Base-by-base conservation (phyloP, 2,888 invertebrate genomes). In the Microctonus aethiopoides region DNA sequence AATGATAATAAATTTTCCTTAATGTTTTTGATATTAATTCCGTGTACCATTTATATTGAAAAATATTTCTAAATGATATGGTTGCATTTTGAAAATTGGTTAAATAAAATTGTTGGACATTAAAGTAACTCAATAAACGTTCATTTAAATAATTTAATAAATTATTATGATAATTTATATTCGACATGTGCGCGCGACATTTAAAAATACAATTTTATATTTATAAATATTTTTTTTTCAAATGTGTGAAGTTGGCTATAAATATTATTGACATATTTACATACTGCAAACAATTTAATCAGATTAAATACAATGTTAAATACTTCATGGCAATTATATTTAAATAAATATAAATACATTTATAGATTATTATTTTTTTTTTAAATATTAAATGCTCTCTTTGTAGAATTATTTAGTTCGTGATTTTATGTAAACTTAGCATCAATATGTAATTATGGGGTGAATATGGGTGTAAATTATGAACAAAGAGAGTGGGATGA, bases 401-500 rank as follows among this genome's bases (percentile, higher is more conserved):
- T 39, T 5, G 29, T n/a, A 39, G n/a, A 39, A 39, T n/a, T 39
- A 4, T n/a, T 39, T 39, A 2, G 5, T n/a, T 4, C n/a, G n/a
- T 39, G 13, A 39, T 39, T 16, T 16, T 16, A 16, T 46, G 20
- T 46, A 16, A 46, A 41, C 20, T 29, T 29, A 51, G 39, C 52
- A 29, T 52, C 54, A n/a, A 70, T 66, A 32, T 34, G 67, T 22
- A 60, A 67, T 67, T 60, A 67, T 46, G 13, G 1, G 5, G 16
- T 16, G 16, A n/a, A 54, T 26, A 34, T 20, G 26, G 5, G 26
- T 54, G 22, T 24, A 13, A 24, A 54, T 9, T 7, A 36, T 36
- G 16, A 46, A 16, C 46, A 46, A 46, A 46, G 46, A n/a, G 16
- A 46, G 16, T 29, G 7, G 16, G 16, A 16, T 9, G 5, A 16